Conservation (phyloP, 2,113 vertebrate genomes). For the Nothoprocta pentlandii region DNA sequence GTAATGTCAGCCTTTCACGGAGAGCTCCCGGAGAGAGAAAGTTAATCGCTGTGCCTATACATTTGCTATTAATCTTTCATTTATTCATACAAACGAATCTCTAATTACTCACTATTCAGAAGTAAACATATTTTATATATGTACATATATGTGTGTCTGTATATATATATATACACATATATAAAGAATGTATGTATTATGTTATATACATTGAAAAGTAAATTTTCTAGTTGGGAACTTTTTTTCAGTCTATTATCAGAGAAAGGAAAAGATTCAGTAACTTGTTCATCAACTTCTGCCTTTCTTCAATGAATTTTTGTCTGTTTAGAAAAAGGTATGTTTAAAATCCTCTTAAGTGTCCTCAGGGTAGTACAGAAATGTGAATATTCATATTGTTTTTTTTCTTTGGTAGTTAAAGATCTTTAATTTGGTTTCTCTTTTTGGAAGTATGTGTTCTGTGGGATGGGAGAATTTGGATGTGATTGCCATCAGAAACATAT, state of each 20-base stretch:
- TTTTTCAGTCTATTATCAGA: background rate
- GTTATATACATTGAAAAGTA: background rate
- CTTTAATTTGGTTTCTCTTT: conserved; percentile 19
- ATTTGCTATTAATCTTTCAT: conserved; percentile 32
- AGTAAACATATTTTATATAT: background rate
- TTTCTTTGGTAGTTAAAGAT: background rate
- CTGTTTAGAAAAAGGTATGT: background rate
- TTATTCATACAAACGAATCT: background rate
- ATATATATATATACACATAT: background rate
- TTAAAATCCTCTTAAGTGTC: background rate
- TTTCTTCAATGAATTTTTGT: background rate
- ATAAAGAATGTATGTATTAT: background rate
- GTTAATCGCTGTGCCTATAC: background rate
- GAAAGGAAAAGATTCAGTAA: background rate
- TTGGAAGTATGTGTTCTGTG: background rate
- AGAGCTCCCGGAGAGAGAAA: no score
- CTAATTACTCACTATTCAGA: background rate
- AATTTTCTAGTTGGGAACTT: background rate
- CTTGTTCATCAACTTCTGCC: background rate
- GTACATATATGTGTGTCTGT: background rate
- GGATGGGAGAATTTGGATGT: background rate
- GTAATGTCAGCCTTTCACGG: background rate
- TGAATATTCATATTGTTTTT: background rate
- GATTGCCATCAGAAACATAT: background rate
- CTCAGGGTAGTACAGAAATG: background rate